A percentile compares a stretch with the other conserved stretches of the same genome.
These are phyloP conservation scores for Percopsis transmontana DNA, from an alignment of 2,113 vertebrate genomes.

Conservation along the genomic window DNA sequence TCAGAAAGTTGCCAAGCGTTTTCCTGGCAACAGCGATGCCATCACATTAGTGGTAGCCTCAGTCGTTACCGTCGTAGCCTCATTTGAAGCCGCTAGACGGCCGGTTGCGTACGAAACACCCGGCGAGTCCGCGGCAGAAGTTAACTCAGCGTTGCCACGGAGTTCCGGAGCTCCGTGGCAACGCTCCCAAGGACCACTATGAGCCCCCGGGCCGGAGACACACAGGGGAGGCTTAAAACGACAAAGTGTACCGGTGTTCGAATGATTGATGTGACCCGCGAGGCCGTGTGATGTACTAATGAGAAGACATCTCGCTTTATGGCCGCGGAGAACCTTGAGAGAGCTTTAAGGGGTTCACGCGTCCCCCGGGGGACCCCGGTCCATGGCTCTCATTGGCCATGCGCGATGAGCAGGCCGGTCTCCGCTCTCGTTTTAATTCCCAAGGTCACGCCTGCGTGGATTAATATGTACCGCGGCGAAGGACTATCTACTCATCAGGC, in stretches of 20 bases:
- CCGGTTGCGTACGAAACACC: too few relatives aligned
- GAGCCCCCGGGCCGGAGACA: too few relatives aligned
- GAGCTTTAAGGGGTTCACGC: constrained; percentile 8
- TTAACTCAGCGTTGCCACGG: too few relatives aligned
- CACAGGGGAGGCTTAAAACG: background rate
- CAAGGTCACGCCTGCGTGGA: constrained; percentile 29
- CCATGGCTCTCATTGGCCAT: background rate
- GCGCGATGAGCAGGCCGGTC: constrained; percentile 2
- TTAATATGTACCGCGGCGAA: background rate
- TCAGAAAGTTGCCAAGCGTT: too few relatives aligned
- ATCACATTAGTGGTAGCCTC: too few relatives aligned
- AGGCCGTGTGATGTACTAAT: background rate
- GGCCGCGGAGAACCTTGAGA: constrained; percentile 10
- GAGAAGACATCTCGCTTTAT: background rate
- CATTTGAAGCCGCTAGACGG: too few relatives aligned
- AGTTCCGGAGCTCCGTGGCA: too few relatives aligned
- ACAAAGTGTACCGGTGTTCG: background rate
- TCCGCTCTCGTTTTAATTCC: background rate
- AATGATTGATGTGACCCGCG: background rate
- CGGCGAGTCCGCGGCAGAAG: too few relatives aligned
- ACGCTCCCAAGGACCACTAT: too few relatives aligned
- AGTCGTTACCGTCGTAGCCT: too few relatives aligned
- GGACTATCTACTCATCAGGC: background rate
- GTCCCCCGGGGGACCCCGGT: constrained; percentile 13
- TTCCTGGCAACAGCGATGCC: too few relatives aligned